Evolutionary conservation across 2,888 invertebrate species (phyloP), one percentile per base, ranked within the genome.

Genomic region (Timema podura): DNA sequence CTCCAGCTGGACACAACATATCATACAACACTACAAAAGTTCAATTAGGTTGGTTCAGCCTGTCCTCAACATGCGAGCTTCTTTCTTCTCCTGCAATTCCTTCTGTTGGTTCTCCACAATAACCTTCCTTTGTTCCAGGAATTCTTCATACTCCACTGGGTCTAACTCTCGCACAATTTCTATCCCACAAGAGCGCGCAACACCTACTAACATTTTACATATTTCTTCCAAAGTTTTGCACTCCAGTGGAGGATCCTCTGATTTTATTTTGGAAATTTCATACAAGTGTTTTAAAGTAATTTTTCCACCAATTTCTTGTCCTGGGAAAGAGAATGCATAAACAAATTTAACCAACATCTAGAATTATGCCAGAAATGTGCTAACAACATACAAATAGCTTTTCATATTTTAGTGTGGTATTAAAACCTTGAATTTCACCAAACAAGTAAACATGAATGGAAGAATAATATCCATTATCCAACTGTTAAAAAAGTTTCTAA

Each of bases 231-330:
- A 76, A 10, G 85, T 79, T 74, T 83, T 82, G 77, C 88, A 85
- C 76, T 89, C 87, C 45, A 90, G 80, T 0, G 90, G 82, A 5
- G 93, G 92, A 82, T 98, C 98, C 79, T 91, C 84, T n/a, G 89
- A 85, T 82, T 99, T 98, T n/a, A 99, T 92, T 81, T 89, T 86
- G 0, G 99, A 98, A 79, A 99, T 99, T 87, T 99, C 99, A 82
- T 97, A 99, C 13, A 99, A 81, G 82, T 99, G 99, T 80, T 96
- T 98, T 0, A 94, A 78, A 0, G 96, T 94, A 70, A 99, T 87
- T 84, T 91, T 95, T 0, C 99, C 99, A 76, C 91, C 88, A 46
- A 88, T 82, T 82, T 97, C 95, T 68, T 82, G 84, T 0, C 88
- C 94, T 91, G 77, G 57, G 81, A 77, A 72, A 48, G 64, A 68